Conservation (phyloP, 2,888 invertebrate genomes). For the Pachycephus smyrnensis region DNA sequence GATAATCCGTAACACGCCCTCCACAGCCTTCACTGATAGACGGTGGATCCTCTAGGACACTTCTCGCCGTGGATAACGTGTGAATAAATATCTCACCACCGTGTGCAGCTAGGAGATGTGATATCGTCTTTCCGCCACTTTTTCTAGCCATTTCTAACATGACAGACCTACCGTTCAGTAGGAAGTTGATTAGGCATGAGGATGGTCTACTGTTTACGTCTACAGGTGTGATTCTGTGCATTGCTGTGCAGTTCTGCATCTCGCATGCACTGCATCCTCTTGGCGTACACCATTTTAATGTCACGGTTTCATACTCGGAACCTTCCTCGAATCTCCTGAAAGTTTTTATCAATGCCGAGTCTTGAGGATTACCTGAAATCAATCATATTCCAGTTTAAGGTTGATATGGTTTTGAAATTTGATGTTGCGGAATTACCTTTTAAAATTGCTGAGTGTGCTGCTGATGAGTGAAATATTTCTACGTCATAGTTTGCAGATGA, state of each 20-base stretch:
- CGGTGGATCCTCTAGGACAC: conserved; percentile 93
- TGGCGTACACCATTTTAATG: conserved; percentile 97
- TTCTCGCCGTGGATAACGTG: conserved; percentile 85
- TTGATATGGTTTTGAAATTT: neutral
- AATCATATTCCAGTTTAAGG: neutral
- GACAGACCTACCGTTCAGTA: conserved; percentile 94
- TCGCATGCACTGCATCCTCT: conserved; percentile 85
- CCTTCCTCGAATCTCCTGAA: conserved; percentile 75
- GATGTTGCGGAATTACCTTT: conserved; percentile 64
- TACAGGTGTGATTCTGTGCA: conserved; percentile 93
- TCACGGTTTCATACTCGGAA: conserved; percentile 84
- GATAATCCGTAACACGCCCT: conserved; percentile 93
- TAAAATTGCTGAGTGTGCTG: conserved; percentile 86
- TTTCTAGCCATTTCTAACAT: conserved; percentile 91
- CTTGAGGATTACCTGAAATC: conserved; percentile 69
- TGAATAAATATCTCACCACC: conserved; percentile 97
- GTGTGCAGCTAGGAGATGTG: conserved; percentile 93
- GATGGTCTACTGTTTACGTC: conserved; percentile 97
- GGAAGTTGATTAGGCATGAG: conserved; percentile 95
- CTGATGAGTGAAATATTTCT: conserved; percentile 91
- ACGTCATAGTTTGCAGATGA: conserved; percentile 99
- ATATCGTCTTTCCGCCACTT: conserved; percentile 87
- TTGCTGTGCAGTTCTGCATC: conserved; percentile 84
- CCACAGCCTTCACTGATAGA: conserved; percentile 95
- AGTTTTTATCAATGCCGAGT: conserved; percentile 74